Evolutionary conservation across 2,888 invertebrate genomes (phyloP).

Genomic region (Alitta virens): DNA sequence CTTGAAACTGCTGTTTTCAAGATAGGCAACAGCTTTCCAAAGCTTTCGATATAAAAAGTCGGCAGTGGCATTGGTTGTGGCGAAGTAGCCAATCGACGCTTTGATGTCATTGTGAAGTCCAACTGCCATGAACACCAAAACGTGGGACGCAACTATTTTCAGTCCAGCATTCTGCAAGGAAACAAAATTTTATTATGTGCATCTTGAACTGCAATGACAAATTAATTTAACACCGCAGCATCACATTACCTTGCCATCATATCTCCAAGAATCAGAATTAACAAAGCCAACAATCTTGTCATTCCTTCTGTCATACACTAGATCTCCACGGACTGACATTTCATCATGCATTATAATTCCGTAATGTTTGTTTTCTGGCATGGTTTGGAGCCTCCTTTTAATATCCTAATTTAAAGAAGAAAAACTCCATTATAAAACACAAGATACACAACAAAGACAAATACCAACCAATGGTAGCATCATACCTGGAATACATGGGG

Average conservation of each 20-base stretch:
- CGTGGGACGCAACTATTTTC: neutral
- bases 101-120: neutral
- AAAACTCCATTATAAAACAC: too few species aligned
- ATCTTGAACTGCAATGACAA: too few species aligned
- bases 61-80: neutral
- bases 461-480: too few species aligned
- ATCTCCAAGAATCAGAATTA: neutral
- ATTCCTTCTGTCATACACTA: constrained; percentile 1
- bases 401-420: too few species aligned
- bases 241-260: too few species aligned
- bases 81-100: neutral
- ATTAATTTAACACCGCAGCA: too few species aligned
- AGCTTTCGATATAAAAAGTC: neutral
- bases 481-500: too few species aligned
- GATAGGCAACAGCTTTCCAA: neutral
- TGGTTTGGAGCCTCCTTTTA: too few species aligned
- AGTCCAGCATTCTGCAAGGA: too few species aligned
- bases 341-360: constrained; percentile 8
- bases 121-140: constrained; percentile 2
- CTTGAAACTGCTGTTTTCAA: too few species aligned
- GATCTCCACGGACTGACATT: constrained; percentile 1
- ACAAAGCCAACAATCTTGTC: constrained; percentile 1
- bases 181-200: too few species aligned
- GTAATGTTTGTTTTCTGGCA: neutral
- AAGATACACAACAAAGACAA: too few species aligned